Evolutionary conservation across 2,113 vertebrate species (phyloP).

Genomic region (Myiopsitta monachus): DNA sequence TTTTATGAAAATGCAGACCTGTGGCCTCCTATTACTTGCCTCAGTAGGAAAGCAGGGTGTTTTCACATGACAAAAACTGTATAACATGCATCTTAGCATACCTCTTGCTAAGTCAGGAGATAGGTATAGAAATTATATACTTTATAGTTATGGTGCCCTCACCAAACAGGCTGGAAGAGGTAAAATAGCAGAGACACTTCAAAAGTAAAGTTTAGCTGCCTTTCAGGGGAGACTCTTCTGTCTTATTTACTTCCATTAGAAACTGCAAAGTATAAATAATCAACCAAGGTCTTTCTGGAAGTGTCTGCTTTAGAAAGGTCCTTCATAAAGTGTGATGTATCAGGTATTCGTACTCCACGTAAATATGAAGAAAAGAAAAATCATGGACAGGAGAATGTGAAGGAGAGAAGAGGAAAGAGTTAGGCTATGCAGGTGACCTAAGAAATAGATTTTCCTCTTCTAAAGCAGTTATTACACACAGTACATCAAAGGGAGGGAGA

Average conservation of each 20-base stretch:
- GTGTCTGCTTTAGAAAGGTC: neutral
- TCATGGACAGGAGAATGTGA: neutral
- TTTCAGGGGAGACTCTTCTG: neutral
- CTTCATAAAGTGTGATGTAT: neutral
- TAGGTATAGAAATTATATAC: neutral
- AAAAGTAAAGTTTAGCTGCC: neutral
- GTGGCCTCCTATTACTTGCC: neutral
- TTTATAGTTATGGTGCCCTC: neutral
- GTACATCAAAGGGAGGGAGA: conserved; percentile 3
- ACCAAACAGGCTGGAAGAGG: neutral
- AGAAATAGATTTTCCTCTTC: conserved; percentile 38
- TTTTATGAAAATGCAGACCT: neutral
- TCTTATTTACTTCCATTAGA: neutral
- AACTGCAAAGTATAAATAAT: neutral
- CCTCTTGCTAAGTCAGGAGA: neutral
- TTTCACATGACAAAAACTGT: neutral
- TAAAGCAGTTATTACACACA: neutral
- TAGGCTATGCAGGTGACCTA: neutral
- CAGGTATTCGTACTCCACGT: neutral
- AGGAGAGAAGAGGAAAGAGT: neutral
- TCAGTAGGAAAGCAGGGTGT: neutral
- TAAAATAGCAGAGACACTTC: neutral
- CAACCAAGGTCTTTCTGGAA: neutral
- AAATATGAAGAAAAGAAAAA: neutral
- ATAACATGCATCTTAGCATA: neutral